Conservation (phyloP, 2,888 invertebrate genomes). For the Orthosia gracilis region DNA sequence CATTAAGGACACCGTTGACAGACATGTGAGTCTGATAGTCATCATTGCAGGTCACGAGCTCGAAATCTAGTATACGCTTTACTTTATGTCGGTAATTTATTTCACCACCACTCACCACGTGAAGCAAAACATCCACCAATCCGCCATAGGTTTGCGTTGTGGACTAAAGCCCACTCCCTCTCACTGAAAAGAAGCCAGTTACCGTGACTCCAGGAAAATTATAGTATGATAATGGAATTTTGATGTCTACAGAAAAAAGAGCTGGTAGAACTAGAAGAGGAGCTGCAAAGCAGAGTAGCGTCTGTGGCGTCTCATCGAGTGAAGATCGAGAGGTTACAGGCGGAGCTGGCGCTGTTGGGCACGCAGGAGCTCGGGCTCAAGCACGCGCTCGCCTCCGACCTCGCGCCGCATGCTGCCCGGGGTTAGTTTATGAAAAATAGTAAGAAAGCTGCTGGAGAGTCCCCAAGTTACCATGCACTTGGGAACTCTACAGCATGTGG, state of each 20-base stretch:
- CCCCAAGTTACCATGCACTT: too few relatives aligned
- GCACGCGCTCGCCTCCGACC: conserved; percentile 81
- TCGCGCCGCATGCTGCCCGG: conserved; percentile 73
- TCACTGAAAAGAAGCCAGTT: too few relatives aligned
- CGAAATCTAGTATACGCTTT: too few relatives aligned
- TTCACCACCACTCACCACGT: too few relatives aligned
- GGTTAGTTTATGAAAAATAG: conserved; percentile 70
- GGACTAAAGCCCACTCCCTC: too few relatives aligned
- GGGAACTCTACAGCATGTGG: too few relatives aligned
- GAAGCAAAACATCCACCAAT: too few relatives aligned
- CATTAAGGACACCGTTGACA: conserved; percentile 93
- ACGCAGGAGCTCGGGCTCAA: conserved; percentile 91
- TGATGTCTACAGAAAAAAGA: conserved; percentile 92
- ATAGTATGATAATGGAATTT: neutral
- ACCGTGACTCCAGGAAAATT: too few relatives aligned
- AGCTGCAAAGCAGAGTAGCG: conserved; percentile 92
- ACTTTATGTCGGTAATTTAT: too few relatives aligned
- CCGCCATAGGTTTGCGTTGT: too few relatives aligned
- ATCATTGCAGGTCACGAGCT: too few relatives aligned
- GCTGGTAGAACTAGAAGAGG: conserved; percentile 93
- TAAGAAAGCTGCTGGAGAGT: too few relatives aligned
- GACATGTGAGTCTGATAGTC: conserved; percentile 92
- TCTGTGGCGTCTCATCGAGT: conserved; percentile 92
- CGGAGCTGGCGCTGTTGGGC: conserved; percentile 92
- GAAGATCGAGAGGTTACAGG: conserved; percentile 93